Evolutionary conservation across 2,113 vertebrate species (phyloP).

Genomic region (Grantiella picta): DNA sequence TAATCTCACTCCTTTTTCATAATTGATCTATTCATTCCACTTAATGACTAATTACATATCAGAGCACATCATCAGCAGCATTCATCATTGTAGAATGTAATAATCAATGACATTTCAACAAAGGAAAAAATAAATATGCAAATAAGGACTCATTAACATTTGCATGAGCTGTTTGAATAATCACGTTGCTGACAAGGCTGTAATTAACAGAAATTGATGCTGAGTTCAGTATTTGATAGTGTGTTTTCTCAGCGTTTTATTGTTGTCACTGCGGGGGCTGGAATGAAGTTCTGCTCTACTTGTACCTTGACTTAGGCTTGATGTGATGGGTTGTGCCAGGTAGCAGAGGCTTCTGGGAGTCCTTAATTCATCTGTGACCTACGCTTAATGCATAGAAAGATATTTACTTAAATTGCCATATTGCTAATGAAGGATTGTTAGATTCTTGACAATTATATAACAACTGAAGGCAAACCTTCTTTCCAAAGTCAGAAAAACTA

Average conservation of each 20-base stretch:
- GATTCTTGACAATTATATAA: slow-evolving; percentile 55
- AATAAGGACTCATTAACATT: slow-evolving; percentile 99
- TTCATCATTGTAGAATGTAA: slow-evolving; percentile 99
- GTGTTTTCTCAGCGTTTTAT: slow-evolving; percentile 84
- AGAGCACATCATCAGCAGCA: slow-evolving; percentile 94
- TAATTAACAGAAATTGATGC: slow-evolving; percentile 98
- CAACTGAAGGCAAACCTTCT: slow-evolving; percentile 30
- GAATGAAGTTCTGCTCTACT: slow-evolving; percentile 81
- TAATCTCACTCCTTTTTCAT: slow-evolving; percentile 90
- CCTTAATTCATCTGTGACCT: slow-evolving; percentile 69
- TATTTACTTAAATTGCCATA: slow-evolving; percentile 70
- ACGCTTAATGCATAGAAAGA: slow-evolving; percentile 62
- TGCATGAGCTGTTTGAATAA: slow-evolving; percentile 99
- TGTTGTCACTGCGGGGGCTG: slow-evolving; percentile 81
- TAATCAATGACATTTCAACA: slow-evolving; percentile 99
- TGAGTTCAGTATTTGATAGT: slow-evolving; percentile 88
- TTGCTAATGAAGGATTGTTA: slow-evolving; percentile 49
- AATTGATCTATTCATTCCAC: slow-evolving; percentile 99
- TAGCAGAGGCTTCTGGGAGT: slow-evolving; percentile 74
- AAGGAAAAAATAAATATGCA: slow-evolving; percentile 99
- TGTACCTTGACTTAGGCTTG: slow-evolving; percentile 76
- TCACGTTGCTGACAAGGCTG: slow-evolving; percentile 96
- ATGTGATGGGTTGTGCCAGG: slow-evolving; percentile 75
- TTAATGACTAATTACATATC: slow-evolving; percentile 99
- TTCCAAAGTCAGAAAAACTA: slow-evolving; percentile 49